These are phyloP conservation scores for Agapetus fuscipes DNA, from an alignment of 2,888 invertebrate genomes.

Conservation along the genomic window DNA sequence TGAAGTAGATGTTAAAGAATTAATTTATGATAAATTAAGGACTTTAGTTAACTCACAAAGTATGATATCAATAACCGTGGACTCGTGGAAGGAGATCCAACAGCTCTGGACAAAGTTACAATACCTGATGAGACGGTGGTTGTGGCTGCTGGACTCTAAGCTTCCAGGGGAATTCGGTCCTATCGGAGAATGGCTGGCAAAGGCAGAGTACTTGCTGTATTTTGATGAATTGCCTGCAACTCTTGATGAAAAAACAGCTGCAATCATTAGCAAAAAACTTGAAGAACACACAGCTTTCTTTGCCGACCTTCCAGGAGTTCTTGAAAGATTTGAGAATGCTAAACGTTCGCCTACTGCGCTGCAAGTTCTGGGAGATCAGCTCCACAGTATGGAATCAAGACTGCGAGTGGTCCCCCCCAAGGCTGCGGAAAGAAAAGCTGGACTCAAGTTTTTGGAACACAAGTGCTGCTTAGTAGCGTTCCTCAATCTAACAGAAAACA, in stretches of 20 bases:
- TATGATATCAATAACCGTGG: conserved; percentile 69
- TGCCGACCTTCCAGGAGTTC: conserved; percentile 66
- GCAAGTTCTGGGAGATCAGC: conserved; percentile 67
- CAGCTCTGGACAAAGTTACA: conserved; percentile 74
- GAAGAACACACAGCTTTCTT: conserved; percentile 89
- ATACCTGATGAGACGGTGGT: conserved; percentile 72
- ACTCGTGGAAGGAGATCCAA: conserved; percentile 79
- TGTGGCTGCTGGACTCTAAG: conserved; percentile 77
- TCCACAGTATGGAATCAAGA: conserved; percentile 72
- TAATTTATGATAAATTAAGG: conserved; percentile 66
- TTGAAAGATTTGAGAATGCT: conserved; percentile 68
- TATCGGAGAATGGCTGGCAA: conserved; percentile 84
- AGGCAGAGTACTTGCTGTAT: conserved; percentile 72
- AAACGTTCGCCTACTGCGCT: conserved; percentile 57
- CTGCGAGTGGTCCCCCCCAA: conserved; percentile 64
- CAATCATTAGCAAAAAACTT: conserved; percentile 75
- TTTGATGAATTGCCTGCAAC: conserved; percentile 74
- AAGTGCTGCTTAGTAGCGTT: conserved; percentile 91
- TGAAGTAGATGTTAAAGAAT: conserved; percentile 64
- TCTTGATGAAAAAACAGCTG: conserved; percentile 84
- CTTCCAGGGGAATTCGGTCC: conserved; percentile 79
- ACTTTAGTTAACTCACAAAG: conserved; percentile 72
- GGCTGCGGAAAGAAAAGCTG: conserved; percentile 73
- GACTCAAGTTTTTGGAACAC: conserved; percentile 84
- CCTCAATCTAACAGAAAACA: conserved; percentile 81